These are phyloP conservation scores for Nasua narica DNA, from an alignment of 2,797 vertebrate genomes.

Conservation along the genomic window DNA sequence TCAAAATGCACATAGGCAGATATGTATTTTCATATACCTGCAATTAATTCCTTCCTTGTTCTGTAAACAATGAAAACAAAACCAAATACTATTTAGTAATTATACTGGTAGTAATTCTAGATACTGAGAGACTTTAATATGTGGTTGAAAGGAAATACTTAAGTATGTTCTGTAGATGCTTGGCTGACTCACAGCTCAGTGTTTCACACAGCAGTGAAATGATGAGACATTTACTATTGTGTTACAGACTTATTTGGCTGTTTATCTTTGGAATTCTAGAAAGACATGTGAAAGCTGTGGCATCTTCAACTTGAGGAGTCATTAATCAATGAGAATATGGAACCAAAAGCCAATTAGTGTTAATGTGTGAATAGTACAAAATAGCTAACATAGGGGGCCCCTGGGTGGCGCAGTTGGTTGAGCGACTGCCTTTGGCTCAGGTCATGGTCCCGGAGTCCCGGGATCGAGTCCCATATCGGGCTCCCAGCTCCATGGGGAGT, in stretches of 20 bases:
- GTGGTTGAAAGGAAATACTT: not conserved
- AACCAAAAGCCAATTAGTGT: not conserved
- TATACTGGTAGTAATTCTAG: not conserved
- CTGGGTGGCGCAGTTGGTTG: too few species aligned
- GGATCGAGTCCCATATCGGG: too few species aligned
- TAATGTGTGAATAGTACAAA: not conserved
- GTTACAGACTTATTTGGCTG: not conserved
- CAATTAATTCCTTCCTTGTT: not conserved
- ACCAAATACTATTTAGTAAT: not conserved
- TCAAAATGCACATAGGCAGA: not conserved
- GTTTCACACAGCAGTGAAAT: not conserved
- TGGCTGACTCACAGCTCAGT: not conserved
- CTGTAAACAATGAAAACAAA: constrained; percentile 28
- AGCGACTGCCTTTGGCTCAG: too few species aligned
- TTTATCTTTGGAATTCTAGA: constrained; percentile 12
- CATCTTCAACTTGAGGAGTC: not conserved
- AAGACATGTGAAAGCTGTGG: not conserved
- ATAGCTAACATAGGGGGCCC: too few species aligned
- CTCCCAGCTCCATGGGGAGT: too few species aligned
- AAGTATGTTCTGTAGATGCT: not conserved
- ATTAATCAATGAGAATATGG: not conserved
- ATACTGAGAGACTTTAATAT: not conserved
- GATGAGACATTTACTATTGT: not conserved
- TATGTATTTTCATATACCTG: not conserved
- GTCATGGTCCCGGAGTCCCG: too few species aligned